Base-by-base conservation (phyloP, 2,797 vertebrate genomes). In the Sebastes hubbsi region DNA sequence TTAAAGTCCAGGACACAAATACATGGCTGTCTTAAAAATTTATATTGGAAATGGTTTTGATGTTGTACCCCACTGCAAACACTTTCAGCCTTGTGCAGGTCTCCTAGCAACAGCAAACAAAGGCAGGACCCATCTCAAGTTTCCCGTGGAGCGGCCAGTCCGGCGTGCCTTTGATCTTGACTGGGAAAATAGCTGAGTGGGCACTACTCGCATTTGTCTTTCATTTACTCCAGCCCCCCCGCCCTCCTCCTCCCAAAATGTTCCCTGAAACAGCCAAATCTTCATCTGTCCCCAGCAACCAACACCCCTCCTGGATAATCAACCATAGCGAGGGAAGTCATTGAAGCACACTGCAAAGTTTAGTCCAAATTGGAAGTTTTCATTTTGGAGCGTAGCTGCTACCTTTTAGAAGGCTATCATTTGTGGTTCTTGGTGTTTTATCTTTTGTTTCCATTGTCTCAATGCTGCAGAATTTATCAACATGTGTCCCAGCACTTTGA, bases 81-180 rank as follows among this genome's bases (percentile, higher is more conserved):
- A 95, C 95, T 96, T 96, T 95, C 93, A 93, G 94, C 94, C 92
- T 92, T 91, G 90, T 92, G 89, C 86, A 91, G 89, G 94, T 97
- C 91, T 95, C 96, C 94, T 96, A 97, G 96, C 96, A 96, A 97
- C 96, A 92, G 95, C 95, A 95, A 96, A 96, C 95, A 96, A 97
- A 96, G 94, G 94, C 95, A 95, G 92, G 94, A 94, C 94, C 94
- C 95, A 96, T 96, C 95, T 96, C 94, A 96, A 96, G 96, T 96
- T 96, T 95, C 94, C 94, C 64, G 92, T 94, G 93, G 95, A 91
- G 95, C 91, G 93, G 90, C 94, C 91, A 83, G 95, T 94, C 94
- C 94, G 77, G 87, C 93, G 77, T 76, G 93, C 84, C 95, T 96
- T 95, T 94, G 94, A 96, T 96, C 93, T 94, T 95, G 95, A 95